Base-by-base conservation (phyloP, 1,140 invertebrate genomes). In the Colletes latitarsis region DNA sequence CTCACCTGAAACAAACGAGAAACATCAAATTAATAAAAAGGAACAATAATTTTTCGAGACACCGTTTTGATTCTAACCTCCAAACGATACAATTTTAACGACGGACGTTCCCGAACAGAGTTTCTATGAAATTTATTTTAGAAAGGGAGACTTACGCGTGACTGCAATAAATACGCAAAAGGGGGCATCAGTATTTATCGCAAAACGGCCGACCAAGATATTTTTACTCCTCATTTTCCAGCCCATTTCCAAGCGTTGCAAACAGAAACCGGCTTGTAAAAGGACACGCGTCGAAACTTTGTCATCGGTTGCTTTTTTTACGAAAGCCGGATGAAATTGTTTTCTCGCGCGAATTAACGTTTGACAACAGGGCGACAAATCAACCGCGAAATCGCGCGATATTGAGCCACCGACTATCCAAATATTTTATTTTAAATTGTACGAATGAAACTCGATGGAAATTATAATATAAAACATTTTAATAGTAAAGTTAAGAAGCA, bases 191-290 rank as follows among this genome's bases (percentile, higher is more conserved):
- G 17, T 19, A 53, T 67, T 75, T 62, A 41, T 57, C 14, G 46
- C 8, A 21, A 76, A 19, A 21, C 39, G 64, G 10, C 10, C 8
- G 9, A 52, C 15, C 17, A 41, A 15, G 39, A 58, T 77, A 71
- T 77, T 77, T 77, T 62, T 71, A 71, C 46, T 30, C 21, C n/a
- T 15, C 57, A 71, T 77, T 77, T 77, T 77, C 76, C 67, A 62
- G 67, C 21, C 76, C 67, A 77, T 62, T 77, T 77, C 57, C 76
- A 14, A n/a, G 19, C 75, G 9, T 19, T 46, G 43, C 43, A 15
- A n/a, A 10, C 55, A 3, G 0, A 30, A 19, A 17, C 49, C 8
- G 21, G 21, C 55, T 52, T 9, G 67, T 41, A 52, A 77, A 71
- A 60, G 19, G 64, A 52, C 62, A 19, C 75, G 14, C 66, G 66